Base-by-base conservation (phyloP, 2,888 invertebrate species). In the Drosophila pegasa region DNA sequence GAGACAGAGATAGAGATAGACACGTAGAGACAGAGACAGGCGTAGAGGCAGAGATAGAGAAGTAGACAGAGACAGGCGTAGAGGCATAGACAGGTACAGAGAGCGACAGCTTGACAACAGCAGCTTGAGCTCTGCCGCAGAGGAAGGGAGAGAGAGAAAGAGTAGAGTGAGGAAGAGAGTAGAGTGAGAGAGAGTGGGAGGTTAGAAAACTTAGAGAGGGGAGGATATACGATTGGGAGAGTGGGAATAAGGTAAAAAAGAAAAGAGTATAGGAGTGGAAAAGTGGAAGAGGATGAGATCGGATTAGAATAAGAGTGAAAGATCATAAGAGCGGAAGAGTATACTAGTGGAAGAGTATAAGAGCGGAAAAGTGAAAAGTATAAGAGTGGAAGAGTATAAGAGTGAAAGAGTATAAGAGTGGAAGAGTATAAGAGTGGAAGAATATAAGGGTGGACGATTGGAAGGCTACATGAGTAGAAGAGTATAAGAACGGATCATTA, bases 11-110 rank as follows among this genome's bases (percentile, higher is more conserved):
- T 10, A 12, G 5, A 6, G 18, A n/a, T n/a, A 27, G 16, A 16
- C 27, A 25, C 18, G 20, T 14, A 58, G 27, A 52, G 35, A 58
- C 43, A 57, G 33, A 56, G 38, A 47, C 9, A 33, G n/a, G 8
- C 2, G 2, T 10, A 12, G 5, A 6, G 18, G n/a, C n/a, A n/a
- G n/a, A n/a, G n/a, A n/a, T n/a, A n/a, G n/a, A n/a, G n/a, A n/a
- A n/a, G n/a, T n/a, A 29, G 8, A 29, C 1, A 29, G 8, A 29
- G 5, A n/a, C n/a, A n/a, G n/a, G n/a, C n/a, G n/a, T n/a, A n/a
- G n/a, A n/a, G n/a, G n/a, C n/a, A n/a, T n/a, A n/a, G n/a, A n/a
- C n/a, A n/a, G n/a, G n/a, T n/a, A n/a, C n/a, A n/a, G n/a, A n/a
- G n/a, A n/a, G n/a, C n/a, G n/a, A n/a, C n/a, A n/a, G n/a, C n/a